phyloP scores from a whole-genome alignment of 1,140 invertebrate genomes.

The Drosophila neocordata region DNA sequence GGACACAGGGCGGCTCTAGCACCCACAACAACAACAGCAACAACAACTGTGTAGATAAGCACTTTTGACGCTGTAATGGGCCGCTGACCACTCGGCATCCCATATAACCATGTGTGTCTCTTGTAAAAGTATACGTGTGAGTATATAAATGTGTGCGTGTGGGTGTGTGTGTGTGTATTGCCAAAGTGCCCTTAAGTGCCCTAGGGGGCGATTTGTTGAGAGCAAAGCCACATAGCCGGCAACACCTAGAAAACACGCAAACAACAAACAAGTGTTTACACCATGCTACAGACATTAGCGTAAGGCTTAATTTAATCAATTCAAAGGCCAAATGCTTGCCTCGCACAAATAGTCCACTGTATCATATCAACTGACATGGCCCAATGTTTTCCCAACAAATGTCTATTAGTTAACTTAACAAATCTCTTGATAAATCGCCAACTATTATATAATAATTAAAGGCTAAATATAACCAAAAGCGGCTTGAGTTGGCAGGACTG shows the following conservation, averaged over 20 bases:
- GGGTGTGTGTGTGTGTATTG: slow-evolving; percentile 44
- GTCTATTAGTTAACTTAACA: background rate
- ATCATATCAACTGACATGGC: slow-evolving; percentile 2
- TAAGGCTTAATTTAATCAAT: slow-evolving; percentile 63
- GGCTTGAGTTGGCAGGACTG: too few relatives aligned
- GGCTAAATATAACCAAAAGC: too few relatives aligned
- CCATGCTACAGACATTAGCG: slow-evolving; percentile 62
- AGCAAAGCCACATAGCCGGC: slow-evolving; percentile 73
- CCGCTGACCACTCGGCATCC: slow-evolving; percentile 65
- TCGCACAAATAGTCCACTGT: background rate
- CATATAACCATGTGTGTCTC: slow-evolving; percentile 32
- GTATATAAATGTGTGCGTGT: slow-evolving; percentile 19
- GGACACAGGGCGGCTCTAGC: slow-evolving; percentile 26
- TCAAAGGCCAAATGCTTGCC: slow-evolving; percentile 23
- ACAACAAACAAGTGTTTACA: slow-evolving; percentile 56
- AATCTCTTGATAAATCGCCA: slow-evolving; percentile 1
- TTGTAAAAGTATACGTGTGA: slow-evolving; percentile 1
- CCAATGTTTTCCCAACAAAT: background rate
- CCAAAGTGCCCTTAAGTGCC: slow-evolving; percentile 79
- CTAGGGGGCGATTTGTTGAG: slow-evolving; percentile 52
- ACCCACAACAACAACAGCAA: slow-evolving; percentile 35
- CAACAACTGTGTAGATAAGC: slow-evolving; percentile 64
- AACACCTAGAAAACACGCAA: slow-evolving; percentile 79
- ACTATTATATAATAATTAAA: too few relatives aligned
- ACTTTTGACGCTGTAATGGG: slow-evolving; percentile 63